Evolutionary conservation across 1,140 invertebrate species (phyloP).

Genomic region (Drosophila mayri): DNA sequence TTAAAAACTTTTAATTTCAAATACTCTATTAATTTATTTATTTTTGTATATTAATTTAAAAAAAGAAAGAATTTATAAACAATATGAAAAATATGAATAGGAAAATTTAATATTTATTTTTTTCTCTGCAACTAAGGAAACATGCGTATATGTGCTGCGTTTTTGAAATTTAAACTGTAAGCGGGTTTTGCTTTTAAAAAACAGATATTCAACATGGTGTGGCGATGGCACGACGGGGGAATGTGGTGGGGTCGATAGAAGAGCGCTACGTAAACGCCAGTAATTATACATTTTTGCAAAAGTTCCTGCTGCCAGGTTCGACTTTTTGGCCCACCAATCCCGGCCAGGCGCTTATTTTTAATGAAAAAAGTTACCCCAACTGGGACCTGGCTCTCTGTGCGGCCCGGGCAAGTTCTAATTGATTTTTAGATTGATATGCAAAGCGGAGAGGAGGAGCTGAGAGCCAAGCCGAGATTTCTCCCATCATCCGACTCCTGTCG

Average conservation of each 20-base stretch:
- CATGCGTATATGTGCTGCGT: conserved; percentile 35
- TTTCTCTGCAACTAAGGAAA: conserved; percentile 10
- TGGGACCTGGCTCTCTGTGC: conserved; percentile 27
- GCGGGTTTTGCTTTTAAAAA: conserved; percentile 56
- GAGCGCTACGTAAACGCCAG: conserved; percentile 47
- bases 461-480: conserved; percentile 21
- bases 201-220: conserved; percentile 53
- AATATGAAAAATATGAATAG: not conserved
- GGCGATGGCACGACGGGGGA: not conserved
- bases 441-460: conserved; percentile 23
- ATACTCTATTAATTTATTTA: not conserved
- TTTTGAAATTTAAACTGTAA: conserved; percentile 60
- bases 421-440: conserved; percentile 69
- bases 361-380: conserved; percentile 57
- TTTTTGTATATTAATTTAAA: not conserved
- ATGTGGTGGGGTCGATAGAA: conserved; percentile 2
- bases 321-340: conserved; percentile 40
- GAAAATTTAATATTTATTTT: not conserved
- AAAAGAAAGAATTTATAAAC: not conserved
- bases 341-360: conserved; percentile 59
- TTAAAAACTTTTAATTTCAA: not conserved
- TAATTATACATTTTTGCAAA: conserved; percentile 64
- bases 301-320: conserved; percentile 47
- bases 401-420: conserved; percentile 59
- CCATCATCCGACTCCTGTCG: not conserved